These are phyloP conservation scores for Muscidifurax raptorellus DNA, from an alignment of 1,140 invertebrate species.

Conservation along the genomic window DNA sequence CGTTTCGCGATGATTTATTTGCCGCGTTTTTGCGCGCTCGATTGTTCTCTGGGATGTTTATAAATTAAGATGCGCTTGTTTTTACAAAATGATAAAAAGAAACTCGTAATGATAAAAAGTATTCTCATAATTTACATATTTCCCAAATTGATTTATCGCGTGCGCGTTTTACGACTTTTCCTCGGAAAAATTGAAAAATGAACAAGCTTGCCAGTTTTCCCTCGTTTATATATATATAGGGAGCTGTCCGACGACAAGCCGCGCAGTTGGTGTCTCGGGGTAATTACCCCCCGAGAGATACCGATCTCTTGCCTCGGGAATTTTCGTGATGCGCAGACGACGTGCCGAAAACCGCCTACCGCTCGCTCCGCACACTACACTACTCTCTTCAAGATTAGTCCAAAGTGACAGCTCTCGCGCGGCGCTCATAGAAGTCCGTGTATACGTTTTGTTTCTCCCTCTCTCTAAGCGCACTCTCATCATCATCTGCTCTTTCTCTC, in stretches of 20 bases:
- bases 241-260: slow-evolving; percentile 4
- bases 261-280: slow-evolving; percentile 42
- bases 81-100: not conserved
- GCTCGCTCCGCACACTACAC: not conserved
- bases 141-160: slow-evolving; percentile 20
- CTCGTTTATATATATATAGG: not conserved
- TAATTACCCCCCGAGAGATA: slow-evolving; percentile 57
- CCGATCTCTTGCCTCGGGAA: slow-evolving; percentile 49
- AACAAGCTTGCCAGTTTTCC: not conserved
- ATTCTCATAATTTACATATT: not conserved
- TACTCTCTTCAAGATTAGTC: slow-evolving; percentile 27
- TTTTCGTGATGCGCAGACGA: not conserved
- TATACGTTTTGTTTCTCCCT: slow-evolving; percentile 10
- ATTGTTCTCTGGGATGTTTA: not conserved
- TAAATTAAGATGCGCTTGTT: not conserved
- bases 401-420: slow-evolving; percentile 28
- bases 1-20: not conserved
- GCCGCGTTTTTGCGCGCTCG: not conserved
- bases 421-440: slow-evolving; percentile 10
- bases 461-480: slow-evolving; percentile 30
- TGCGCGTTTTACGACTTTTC: not conserved
- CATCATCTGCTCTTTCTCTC: slow-evolving; percentile 23
- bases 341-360: slow-evolving; percentile 38
- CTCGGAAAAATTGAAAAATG: slow-evolving; percentile 17
- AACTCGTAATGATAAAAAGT: too few relatives aligned